Percentiles rank a stretch among this genome's conserved stretches.
Evolutionary conservation across 2,113 vertebrate genomes (phyloP).

Genomic region (Trogon surrucura): DNA sequence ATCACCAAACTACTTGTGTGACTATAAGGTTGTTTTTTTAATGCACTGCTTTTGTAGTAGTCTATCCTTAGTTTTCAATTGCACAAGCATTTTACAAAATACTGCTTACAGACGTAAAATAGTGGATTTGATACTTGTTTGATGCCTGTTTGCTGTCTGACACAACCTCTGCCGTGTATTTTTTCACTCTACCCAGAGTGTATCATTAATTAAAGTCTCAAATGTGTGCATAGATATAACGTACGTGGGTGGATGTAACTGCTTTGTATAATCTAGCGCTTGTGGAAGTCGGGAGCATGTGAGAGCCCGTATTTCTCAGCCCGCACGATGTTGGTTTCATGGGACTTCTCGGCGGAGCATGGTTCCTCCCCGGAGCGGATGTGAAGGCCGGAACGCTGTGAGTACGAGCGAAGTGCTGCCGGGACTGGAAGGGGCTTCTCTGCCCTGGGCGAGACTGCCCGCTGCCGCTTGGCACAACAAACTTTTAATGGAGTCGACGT

Average conservation of each 20-base stretch:
- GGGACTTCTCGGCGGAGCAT: rapidly evolving
- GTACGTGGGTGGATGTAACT: background rate
- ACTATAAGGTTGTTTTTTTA: background rate
- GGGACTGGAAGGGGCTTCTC: rapidly evolving
- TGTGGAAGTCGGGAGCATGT: background rate
- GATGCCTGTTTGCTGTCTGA: background rate
- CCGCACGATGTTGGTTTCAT: rapidly evolving
- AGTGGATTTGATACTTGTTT: background rate
- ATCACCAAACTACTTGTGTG: background rate
- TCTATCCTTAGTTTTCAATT: background rate
- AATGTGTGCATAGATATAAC: background rate
- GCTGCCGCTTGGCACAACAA: background rate
- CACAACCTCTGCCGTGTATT: rapidly evolving
- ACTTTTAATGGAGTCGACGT: background rate
- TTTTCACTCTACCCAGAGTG: background rate
- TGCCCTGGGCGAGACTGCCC: background rate
- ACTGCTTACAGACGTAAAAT: background rate
- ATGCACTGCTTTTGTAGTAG: background rate
- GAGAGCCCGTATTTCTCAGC: background rate
- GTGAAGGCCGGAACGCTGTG: background rate
- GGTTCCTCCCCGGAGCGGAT: background rate
- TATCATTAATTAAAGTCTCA: background rate
- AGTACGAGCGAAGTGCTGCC: rapidly evolving
- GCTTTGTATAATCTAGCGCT: background rate
- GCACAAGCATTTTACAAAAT: rapidly evolving